Evolutionary conservation across 2,113 vertebrate species (phyloP).

Genomic region (Forbesichthys papilliferus): DNA sequence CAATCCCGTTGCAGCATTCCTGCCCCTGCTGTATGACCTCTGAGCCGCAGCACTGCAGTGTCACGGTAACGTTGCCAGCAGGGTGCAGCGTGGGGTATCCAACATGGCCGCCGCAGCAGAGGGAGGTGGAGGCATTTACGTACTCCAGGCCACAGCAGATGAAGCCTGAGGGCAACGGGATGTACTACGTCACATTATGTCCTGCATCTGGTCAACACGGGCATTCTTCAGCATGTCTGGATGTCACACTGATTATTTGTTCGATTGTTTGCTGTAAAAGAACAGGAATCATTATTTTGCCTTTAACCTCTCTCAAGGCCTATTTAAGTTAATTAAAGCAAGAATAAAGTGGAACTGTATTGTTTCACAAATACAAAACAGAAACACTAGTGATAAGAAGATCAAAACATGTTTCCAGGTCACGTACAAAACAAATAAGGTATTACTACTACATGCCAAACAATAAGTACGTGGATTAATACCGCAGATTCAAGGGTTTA

Average conservation of each 20-base stretch:
- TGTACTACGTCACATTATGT: not conserved
- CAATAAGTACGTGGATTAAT: too few relatives aligned
- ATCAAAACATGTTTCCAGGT: too few relatives aligned
- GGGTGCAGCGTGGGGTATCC: conserved; percentile 81
- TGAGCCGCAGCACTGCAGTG: conserved; percentile 88
- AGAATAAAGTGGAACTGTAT: too few relatives aligned
- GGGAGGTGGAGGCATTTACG: conserved; percentile 84
- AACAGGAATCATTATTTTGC: too few relatives aligned
- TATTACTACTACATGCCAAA: too few relatives aligned
- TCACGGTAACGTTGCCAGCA: conserved; percentile 80
- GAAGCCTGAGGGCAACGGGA: conserved; percentile 76
- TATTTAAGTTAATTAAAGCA: too few relatives aligned
- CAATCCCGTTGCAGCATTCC: conserved; percentile 88
- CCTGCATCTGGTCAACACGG: not conserved
- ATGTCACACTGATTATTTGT: not conserved
- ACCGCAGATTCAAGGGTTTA: too few relatives aligned
- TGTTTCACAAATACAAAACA: too few relatives aligned
- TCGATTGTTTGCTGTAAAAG: not conserved
- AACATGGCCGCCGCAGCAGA: conserved; percentile 84
- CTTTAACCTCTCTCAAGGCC: too few relatives aligned
- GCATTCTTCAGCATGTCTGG: not conserved
- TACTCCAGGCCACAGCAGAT: conserved; percentile 88
- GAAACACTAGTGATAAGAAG: too few relatives aligned
- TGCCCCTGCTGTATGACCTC: conserved; percentile 85
- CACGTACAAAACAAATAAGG: too few relatives aligned